These are phyloP conservation scores for Xiphorhynchus elegans DNA, from an alignment of 2,113 vertebrate species.

Conservation along the genomic window DNA sequence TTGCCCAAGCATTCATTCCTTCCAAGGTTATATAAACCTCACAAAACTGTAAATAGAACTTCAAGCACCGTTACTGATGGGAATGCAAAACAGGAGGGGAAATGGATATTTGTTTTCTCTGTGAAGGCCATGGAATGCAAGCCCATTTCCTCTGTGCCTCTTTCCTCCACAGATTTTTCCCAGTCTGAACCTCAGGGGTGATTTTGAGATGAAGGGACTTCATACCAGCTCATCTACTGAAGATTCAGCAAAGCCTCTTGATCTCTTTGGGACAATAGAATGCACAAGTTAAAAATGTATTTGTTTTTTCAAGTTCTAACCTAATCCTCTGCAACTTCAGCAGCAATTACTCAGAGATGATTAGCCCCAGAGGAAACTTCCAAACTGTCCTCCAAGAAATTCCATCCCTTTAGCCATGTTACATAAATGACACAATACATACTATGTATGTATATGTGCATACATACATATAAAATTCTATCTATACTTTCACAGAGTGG, in stretches of 20 bases:
- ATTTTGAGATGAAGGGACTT: slow-evolving; percentile 51
- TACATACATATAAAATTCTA: neutral
- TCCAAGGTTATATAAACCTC: slow-evolving; percentile 64
- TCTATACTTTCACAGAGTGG: neutral
- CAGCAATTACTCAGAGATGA: slow-evolving; percentile 16
- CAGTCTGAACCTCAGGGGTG: slow-evolving; percentile 38
- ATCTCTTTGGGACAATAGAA: slow-evolving; percentile 32
- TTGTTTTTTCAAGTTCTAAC: slow-evolving; percentile 39
- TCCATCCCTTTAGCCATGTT: neutral
- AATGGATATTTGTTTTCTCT: slow-evolving; percentile 72
- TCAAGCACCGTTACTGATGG: slow-evolving; percentile 40
- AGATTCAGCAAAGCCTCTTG: slow-evolving; percentile 55
- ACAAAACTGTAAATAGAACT: slow-evolving; percentile 57
- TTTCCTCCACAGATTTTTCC: slow-evolving; percentile 2
- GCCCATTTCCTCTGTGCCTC: slow-evolving; percentile 67
- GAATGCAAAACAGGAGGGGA: slow-evolving; percentile 65
- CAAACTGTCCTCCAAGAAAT: neutral
- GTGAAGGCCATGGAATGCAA: slow-evolving; percentile 63
- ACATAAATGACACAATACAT: neutral
- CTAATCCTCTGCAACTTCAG: slow-evolving; percentile 30
- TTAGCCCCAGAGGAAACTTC: neutral
- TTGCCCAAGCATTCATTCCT: slow-evolving; percentile 42
- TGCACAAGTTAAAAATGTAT: slow-evolving; percentile 1
- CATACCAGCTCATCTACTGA: slow-evolving; percentile 45
- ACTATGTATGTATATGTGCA: neutral